Evolutionary conservation across 2,797 vertebrate species (phyloP).

Genomic region (Galago senegalensis): DNA sequence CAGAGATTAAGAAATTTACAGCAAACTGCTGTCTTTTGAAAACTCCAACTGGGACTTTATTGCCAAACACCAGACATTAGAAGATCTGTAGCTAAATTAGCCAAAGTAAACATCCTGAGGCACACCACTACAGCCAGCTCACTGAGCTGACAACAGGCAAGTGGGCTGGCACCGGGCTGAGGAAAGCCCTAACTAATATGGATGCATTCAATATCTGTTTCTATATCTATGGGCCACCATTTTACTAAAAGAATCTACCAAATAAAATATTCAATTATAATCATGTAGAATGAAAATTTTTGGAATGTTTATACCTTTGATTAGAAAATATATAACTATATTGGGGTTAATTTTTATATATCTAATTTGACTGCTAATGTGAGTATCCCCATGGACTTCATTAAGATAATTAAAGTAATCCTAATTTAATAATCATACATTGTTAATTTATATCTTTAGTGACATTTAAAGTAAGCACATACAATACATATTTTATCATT

Average conservation of each 20-base stretch:
- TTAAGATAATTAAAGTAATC: not conserved
- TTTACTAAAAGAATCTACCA: accelerated
- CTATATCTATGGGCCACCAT: not conserved
- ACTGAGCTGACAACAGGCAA: slow-evolving; percentile 1
- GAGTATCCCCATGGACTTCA: not conserved
- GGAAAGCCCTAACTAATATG: slow-evolving; percentile 60
- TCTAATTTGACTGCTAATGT: not conserved
- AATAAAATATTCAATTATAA: not conserved
- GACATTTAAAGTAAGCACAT: not conserved
- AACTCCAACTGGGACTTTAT: slow-evolving; percentile 82
- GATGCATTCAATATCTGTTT: slow-evolving; percentile 37
- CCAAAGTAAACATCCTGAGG: slow-evolving; percentile 85
- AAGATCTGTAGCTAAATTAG: slow-evolving; percentile 84
- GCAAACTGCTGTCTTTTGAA: slow-evolving; percentile 83
- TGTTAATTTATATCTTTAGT: not conserved
- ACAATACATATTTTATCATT: not conserved
- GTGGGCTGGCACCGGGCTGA: slow-evolving; percentile 36
- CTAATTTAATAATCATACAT: not conserved
- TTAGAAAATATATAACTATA: not conserved
- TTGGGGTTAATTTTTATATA: not conserved
- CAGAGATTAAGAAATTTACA: slow-evolving; percentile 77
- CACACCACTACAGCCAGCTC: slow-evolving; percentile 68
- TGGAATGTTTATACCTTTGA: not conserved
- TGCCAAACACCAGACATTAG: slow-evolving; percentile 78
- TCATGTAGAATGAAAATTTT: not conserved